These are phyloP conservation scores for Drosophila fungiperda DNA, from an alignment of 2,888 invertebrate genomes.

Conservation along the genomic window DNA sequence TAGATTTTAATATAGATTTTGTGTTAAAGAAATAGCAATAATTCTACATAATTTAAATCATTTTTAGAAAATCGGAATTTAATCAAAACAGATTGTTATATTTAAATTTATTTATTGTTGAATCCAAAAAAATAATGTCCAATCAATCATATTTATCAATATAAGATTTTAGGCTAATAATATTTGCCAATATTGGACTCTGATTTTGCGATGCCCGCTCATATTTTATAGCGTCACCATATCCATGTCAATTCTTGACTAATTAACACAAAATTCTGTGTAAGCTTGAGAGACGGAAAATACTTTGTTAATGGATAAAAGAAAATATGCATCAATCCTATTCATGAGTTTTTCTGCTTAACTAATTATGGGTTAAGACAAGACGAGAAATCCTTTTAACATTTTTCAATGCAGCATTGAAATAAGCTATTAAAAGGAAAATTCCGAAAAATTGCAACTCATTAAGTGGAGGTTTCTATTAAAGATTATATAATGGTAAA, in stretches of 20 bases:
- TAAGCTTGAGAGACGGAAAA: not conserved
- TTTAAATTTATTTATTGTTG: too few relatives aligned
- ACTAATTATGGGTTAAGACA: not conserved
- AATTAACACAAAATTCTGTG: not conserved
- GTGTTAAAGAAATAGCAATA: too few relatives aligned
- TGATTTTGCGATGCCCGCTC: not conserved
- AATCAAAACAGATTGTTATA: too few relatives aligned
- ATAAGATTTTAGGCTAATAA: too few relatives aligned
- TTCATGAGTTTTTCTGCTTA: conserved; percentile 5
- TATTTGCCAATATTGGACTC: too few relatives aligned
- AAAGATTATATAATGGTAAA: too few relatives aligned
- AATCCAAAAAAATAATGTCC: too few relatives aligned
- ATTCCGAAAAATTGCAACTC: not conserved
- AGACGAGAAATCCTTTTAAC: not conserved
- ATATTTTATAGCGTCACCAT: not conserved
- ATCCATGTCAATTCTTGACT: not conserved
- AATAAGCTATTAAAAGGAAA: not conserved
- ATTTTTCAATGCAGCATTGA: not conserved
- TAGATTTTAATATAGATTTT: too few relatives aligned
- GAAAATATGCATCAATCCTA: conserved; percentile 7
- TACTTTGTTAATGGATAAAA: not conserved
- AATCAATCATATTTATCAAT: too few relatives aligned
- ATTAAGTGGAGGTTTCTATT: not conserved
- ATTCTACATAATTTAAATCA: too few relatives aligned
- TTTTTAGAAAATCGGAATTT: too few relatives aligned